Evolutionary conservation across 1,140 invertebrate genomes (phyloP).

Genomic region (Eubasilissa regina): DNA sequence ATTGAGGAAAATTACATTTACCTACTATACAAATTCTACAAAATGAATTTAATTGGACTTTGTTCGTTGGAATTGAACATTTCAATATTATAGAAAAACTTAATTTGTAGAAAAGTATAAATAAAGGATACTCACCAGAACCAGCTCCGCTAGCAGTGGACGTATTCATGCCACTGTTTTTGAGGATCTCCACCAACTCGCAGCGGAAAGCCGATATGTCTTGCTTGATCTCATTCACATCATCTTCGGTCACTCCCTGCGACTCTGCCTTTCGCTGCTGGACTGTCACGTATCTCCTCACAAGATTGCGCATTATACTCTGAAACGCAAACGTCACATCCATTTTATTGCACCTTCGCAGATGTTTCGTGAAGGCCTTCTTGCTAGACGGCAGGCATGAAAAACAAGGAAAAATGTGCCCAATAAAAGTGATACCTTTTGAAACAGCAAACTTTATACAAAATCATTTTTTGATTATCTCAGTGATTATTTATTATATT

Average conservation of each 20-base stretch:
- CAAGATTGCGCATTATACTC: slow-evolving; percentile 96
- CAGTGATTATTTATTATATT: no score
- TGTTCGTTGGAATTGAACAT: no score
- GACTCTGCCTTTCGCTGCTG: slow-evolving; percentile 95
- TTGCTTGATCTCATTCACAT: slow-evolving; percentile 99
- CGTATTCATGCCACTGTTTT: slow-evolving; percentile 94
- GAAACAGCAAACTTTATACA: no score
- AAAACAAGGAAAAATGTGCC: no score
- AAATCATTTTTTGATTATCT: no score
- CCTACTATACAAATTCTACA: no score
- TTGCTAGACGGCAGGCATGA: no score
- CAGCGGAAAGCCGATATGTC: slow-evolving; percentile 96
- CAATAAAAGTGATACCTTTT: no score
- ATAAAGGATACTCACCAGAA: slow-evolving; percentile 70
- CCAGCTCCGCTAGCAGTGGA: slow-evolving; percentile 84
- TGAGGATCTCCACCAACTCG: slow-evolving; percentile 96
- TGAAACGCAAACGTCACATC: slow-evolving; percentile 63
- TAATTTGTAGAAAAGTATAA: background rate
- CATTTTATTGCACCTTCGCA: no score
- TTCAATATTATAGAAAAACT: background rate
- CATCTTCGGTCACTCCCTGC: slow-evolving; percentile 98
- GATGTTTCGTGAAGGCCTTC: no score
- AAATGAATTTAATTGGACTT: no score
- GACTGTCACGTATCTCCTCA: slow-evolving; percentile 95
- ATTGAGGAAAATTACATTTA: no score